Base-by-base conservation (phyloP, 1,140 invertebrate species). In the Drosophila suzukii region DNA sequence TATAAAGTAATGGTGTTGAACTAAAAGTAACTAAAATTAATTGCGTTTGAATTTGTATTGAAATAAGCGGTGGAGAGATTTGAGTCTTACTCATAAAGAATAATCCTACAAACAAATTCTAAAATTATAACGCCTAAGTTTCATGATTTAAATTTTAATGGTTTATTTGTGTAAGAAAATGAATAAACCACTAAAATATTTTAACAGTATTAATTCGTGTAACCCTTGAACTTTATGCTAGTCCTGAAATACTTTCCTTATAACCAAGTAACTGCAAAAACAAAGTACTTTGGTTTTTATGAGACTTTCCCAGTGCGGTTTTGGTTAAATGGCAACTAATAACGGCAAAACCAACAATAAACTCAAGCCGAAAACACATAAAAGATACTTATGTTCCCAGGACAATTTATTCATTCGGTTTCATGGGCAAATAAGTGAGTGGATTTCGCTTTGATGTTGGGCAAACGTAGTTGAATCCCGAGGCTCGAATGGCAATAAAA, bases 401-500 rank as follows among this genome's bases (percentile, higher is more conserved):
- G 43, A 13, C 12, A 36, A 43, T 71, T 70, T 70, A 71, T 71
- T 57, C 53, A 71, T 78, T 61, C 63, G 67, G 51, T 51, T 61
- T 75, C 34, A 75, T 75, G 57, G 55, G 43, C 57, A 76, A 74
- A 72, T 71, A 79, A 63, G 32, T 68, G 59, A 38, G 62, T 27
- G 62, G 43, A 67, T 63, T 76, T 65, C 41, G 50, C 11, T 34
- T 32, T 36, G 15, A 13, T 49, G 43, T 36, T 47, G 36, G 17
- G 44, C 20, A 66, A 24, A 44, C 47, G 50, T 36, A 62, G 47
- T 30, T 11, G 30, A 68, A 36, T 65, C 60, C 27, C 51, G 47
- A 20, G 17, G 20, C 65, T 51, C 57, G 47, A 53, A 66, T 49
- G 53, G 76, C 53, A 86, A 88, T 73, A 86, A 88, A 82, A 83